Percentiles rank a stretch among this genome's conserved stretches.
phyloP scores from a whole-genome alignment of 2,888 invertebrate species.

The Steromphala cineraria region DNA sequence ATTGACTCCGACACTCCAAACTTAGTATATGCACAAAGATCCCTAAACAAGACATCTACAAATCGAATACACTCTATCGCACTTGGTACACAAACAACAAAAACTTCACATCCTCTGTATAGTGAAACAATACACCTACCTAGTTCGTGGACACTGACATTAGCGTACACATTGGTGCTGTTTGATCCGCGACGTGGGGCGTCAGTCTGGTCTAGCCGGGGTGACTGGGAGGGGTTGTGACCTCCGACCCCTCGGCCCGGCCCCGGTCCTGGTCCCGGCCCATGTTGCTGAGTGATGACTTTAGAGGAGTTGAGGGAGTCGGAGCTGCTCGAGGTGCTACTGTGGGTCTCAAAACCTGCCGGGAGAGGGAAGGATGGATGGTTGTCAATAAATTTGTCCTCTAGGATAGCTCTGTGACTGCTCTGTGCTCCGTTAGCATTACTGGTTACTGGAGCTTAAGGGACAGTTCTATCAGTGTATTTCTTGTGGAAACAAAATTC shows the following conservation, averaged over 20 bases:
- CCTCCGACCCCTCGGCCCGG: constrained; percentile 35
- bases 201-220: constrained; percentile 1
- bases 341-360: constrained; percentile 60
- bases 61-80: too few species aligned
- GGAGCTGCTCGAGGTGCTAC: constrained; percentile 85
- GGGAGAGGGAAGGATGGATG: constrained; percentile 7
- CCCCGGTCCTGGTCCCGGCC: constrained; percentile 29
- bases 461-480: too few species aligned
- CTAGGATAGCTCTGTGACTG: too few species aligned
- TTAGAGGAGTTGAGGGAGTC: constrained; percentile 83
- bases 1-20: too few species aligned
- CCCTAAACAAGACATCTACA: too few species aligned
- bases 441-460: too few species aligned
- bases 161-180: constrained; percentile 44
- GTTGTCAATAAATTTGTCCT: too few species aligned
- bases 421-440: too few species aligned
- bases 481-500: too few species aligned
- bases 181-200: constrained; percentile 7
- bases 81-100: background rate
- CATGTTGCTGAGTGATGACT: constrained; percentile 30
- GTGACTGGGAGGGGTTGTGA: constrained; percentile 37
- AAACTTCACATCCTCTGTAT: too few species aligned
- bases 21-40: too few species aligned
- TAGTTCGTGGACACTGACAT: constrained; percentile 57
- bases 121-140: constrained; percentile 41